Percentiles rank a stretch among this genome's conserved stretches.
phyloP scores from a whole-genome alignment of 1,140 invertebrate species.

The Glossosoma conforme region DNA sequence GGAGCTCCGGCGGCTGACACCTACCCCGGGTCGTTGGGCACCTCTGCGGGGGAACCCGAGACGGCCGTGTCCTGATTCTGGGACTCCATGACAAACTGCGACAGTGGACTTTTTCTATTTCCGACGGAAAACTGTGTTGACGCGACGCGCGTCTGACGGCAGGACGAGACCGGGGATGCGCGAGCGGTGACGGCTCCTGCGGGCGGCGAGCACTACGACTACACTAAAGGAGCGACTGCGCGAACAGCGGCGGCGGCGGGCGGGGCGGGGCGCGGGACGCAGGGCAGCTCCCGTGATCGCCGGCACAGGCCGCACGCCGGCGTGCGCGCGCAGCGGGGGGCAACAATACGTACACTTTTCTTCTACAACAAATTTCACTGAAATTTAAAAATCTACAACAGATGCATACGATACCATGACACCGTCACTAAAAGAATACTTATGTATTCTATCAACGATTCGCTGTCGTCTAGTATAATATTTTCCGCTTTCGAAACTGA shows the following conservation, averaged over 20 bases:
- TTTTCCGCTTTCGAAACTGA: no score
- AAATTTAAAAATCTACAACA: no score
- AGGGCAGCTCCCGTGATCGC: conserved; percentile 17
- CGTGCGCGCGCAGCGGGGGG: conserved; percentile 16
- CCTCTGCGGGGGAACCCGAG: conserved; percentile 73
- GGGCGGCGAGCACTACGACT: conserved; percentile 30
- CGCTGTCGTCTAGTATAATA: no score
- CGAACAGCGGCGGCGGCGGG: conserved; percentile 38
- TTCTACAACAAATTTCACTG: no score
- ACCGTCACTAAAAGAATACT: no score
- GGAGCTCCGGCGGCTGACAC: conserved; percentile 34
- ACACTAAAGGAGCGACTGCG: conserved; percentile 14
- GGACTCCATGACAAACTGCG: conserved; percentile 59
- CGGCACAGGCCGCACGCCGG: conserved; percentile 7
- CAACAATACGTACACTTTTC: no score
- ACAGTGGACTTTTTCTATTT: no score
- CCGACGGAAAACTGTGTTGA: no score
- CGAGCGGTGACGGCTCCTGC: conserved; percentile 61
- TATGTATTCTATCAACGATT: no score
- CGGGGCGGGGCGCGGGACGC: conserved; percentile 39
- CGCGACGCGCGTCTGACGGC: conserved; percentile 34
- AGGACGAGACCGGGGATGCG: conserved; percentile 52
- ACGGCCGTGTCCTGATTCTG: conserved; percentile 68
- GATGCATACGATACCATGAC: no score
- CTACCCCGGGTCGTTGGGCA: conserved; percentile 87